Evolutionary conservation across 2,888 invertebrate species (phyloP).

Genomic region (Drosophila anceps): DNA sequence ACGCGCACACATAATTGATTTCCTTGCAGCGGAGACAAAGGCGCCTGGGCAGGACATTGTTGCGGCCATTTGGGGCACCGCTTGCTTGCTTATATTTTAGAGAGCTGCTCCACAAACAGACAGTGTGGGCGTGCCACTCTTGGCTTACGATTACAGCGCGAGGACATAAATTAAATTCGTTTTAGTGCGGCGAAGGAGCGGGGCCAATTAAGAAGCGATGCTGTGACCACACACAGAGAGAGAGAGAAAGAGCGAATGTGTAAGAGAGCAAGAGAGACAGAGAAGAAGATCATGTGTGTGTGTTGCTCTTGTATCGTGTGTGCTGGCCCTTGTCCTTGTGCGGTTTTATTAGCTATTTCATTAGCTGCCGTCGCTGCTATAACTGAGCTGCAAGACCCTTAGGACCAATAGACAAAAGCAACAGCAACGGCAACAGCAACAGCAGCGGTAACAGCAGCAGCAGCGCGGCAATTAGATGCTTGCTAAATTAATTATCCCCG

Average conservation of each 20-base stretch:
- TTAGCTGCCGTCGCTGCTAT: constrained; percentile 62
- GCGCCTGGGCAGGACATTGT: constrained; percentile 44
- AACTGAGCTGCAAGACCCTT: constrained; percentile 16
- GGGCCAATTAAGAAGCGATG: constrained; percentile 63
- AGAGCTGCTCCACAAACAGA: constrained; percentile 32
- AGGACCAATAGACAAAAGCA: constrained; percentile 30
- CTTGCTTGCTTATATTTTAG: constrained; percentile 52
- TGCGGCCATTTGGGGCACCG: constrained; percentile 35
- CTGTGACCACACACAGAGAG: constrained; percentile 5
- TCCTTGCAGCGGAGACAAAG: constrained; percentile 49
- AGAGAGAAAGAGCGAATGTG: neutral
- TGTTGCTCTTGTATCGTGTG: constrained; percentile 14
- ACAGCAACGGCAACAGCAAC: neutral
- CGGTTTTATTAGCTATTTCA: constrained; percentile 73
- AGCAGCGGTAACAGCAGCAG: neutral
- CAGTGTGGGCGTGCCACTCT: constrained; percentile 49
- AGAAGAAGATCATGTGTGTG: neutral
- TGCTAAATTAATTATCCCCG: constrained; percentile 70
- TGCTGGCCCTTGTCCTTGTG: constrained; percentile 51
- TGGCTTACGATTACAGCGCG: constrained; percentile 37
- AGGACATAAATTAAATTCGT: constrained; percentile 76
- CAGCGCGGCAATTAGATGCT: constrained; percentile 61
- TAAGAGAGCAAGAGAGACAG: neutral
- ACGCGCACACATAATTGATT: constrained; percentile 71
- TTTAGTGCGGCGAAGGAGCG: constrained; percentile 34